phyloP scores from a whole-genome alignment of 2,113 vertebrate genomes.

The Lucifuga dentata region DNA sequence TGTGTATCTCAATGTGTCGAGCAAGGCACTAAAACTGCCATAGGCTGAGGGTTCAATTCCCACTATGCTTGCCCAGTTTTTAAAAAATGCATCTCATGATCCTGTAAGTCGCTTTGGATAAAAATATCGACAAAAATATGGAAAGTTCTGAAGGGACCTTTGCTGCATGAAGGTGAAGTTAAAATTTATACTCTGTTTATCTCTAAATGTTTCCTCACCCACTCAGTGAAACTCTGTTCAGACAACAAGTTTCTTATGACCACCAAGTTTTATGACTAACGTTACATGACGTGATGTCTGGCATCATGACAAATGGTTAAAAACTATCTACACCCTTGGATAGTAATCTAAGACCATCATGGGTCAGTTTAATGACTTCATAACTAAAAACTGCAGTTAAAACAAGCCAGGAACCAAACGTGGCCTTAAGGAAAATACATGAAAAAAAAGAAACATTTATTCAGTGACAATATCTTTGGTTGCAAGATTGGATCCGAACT shows the following conservation, averaged over 20 bases:
- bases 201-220: constrained; percentile 27
- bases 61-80: background rate
- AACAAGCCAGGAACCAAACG: too few species aligned
- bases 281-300: constrained; percentile 12
- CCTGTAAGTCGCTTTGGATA: constrained; percentile 51
- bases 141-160: constrained; percentile 41
- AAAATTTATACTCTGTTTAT: constrained; percentile 42
- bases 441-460: too few species aligned
- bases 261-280: constrained; percentile 13
- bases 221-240: background rate
- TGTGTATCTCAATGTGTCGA: too few species aligned
- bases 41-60: background rate
- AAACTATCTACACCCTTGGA: constrained; percentile 11
- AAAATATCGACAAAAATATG: constrained; percentile 40
- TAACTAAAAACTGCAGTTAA: too few species aligned
- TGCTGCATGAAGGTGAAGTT: constrained; percentile 37
- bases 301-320: background rate
- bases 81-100: constrained; percentile 15
- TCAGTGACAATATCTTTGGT: too few species aligned
- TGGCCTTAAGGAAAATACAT: too few species aligned
- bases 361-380: background rate
- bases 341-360: background rate
- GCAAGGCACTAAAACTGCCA: too few species aligned
- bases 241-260: background rate
- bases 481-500: too few species aligned